Conservation (phyloP, 2,888 invertebrate genomes). For the Biston stratarius region DNA sequence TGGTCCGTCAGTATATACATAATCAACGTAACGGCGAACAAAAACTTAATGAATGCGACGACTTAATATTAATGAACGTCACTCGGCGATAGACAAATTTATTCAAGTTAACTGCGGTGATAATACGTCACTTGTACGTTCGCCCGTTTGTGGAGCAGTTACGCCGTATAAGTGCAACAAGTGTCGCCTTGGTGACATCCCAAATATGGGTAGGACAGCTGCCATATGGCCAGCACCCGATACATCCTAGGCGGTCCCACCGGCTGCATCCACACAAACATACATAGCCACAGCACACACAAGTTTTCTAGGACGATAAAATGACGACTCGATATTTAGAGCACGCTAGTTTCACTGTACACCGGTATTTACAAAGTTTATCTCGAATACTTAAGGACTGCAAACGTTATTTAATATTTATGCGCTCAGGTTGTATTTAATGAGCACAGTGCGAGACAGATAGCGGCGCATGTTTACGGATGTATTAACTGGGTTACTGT, state of each 20-base stretch:
- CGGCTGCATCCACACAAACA: conserved; percentile 59
- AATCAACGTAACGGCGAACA: conserved; percentile 47
- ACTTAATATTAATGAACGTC: conserved; percentile 54
- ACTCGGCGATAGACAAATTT: conserved; percentile 51
- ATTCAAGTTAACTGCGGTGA: conserved; percentile 59
- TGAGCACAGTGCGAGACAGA: conserved; percentile 43
- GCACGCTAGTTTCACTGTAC: conserved; percentile 6
- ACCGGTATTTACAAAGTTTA: conserved; percentile 8
- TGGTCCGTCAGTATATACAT: conserved; percentile 40
- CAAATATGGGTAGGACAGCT: conserved; percentile 79
- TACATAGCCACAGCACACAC: conserved; percentile 54
- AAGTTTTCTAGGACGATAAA: conserved; percentile 54
- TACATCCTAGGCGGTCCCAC: conserved; percentile 73
- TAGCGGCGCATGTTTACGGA: conserved; percentile 57
- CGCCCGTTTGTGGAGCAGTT: conserved; percentile 77
- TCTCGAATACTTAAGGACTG: conserved; percentile 13
- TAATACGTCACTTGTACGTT: conserved; percentile 66
- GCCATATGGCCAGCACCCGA: conserved; percentile 82
- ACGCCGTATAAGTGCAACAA: conserved; percentile 85
- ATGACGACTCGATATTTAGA: conserved; percentile 2
- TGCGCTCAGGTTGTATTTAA: conserved; percentile 20
- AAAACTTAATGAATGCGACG: conserved; percentile 36
- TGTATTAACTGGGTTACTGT: conserved; percentile 56
- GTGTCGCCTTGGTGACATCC: conserved; percentile 83
- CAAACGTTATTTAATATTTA: conserved; percentile 9